These are phyloP conservation scores for Drosophila mercatorum DNA, from an alignment of 2,888 invertebrate genomes.

Conservation along the genomic window DNA sequence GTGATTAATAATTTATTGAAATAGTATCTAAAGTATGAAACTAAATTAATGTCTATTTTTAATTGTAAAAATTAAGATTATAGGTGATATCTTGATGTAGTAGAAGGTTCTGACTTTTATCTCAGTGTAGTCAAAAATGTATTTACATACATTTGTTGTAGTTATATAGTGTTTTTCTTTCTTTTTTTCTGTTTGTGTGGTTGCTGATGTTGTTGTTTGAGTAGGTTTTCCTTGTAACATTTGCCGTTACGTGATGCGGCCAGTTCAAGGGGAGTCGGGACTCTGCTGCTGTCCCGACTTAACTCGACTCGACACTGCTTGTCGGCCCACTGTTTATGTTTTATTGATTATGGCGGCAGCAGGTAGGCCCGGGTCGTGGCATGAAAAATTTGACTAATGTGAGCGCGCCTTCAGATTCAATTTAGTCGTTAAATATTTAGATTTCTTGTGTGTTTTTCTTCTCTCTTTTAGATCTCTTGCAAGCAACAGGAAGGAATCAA, in stretches of 20 bases:
- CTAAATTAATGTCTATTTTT: too few species aligned
- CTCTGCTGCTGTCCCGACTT: slow-evolving; percentile 10
- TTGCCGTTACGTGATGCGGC: slow-evolving; percentile 73
- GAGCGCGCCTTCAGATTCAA: slow-evolving; percentile 76
- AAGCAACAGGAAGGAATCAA: slow-evolving; percentile 75
- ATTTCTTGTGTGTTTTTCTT: slow-evolving; percentile 48
- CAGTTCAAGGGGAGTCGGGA: slow-evolving; percentile 54
- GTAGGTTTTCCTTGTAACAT: slow-evolving; percentile 53
- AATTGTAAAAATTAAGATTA: neutral
- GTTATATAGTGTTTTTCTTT: slow-evolving; percentile 13
- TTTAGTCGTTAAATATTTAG: slow-evolving; percentile 80
- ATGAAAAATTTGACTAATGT: slow-evolving; percentile 75
- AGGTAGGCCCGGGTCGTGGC: slow-evolving; percentile 51
- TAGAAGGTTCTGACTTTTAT: neutral
- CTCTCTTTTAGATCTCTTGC: neutral
- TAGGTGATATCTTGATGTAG: neutral
- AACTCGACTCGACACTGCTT: slow-evolving; percentile 39
- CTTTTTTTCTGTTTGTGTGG: slow-evolving; percentile 26
- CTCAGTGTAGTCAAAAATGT: slow-evolving; percentile 1
- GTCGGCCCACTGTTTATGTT: slow-evolving; percentile 71
- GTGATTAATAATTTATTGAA: neutral
- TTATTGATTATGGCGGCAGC: slow-evolving; percentile 71
- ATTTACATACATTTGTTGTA: slow-evolving; percentile 14
- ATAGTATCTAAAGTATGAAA: neutral
- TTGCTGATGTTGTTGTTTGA: slow-evolving; percentile 29